Evolutionary conservation across 2,797 vertebrate genomes (phyloP), one percentile per base, ranked within the genome.

Genomic region (Lophura swinhoii): DNA sequence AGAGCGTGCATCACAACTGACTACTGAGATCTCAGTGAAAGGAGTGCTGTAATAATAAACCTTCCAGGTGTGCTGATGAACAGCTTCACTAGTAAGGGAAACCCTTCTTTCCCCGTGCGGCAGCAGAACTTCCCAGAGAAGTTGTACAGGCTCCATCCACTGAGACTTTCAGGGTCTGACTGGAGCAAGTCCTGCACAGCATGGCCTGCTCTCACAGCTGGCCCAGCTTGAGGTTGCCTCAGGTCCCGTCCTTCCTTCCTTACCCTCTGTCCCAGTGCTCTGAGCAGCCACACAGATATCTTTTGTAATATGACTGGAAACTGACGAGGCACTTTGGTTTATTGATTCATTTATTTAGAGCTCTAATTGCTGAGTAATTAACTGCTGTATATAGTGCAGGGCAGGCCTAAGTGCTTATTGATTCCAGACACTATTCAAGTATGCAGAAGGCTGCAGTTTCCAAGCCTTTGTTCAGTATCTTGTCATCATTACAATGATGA

Each of bases 371-470:
- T 3, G 21, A 41, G 28, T 9, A 51, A 20, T 68, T 73, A 77
- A 39, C 4, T 6, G 26, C 48, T 64, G 0, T 9, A 1, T 33
- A 5, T 24, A 67, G 18, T 28, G 35, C 46, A 31, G n/a, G 41
- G 31, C 33, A 37, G 33, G 18, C 23, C 51, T 35, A 4, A 20
- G 41, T 14, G 16, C 31, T 35, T 41, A 1, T 26, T 28, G 29
- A 21, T 48, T 6, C 5, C 14, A 0, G 37, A 12, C 51, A 12
- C 48, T 77, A 2, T 16, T 24, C 0, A 8, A 37, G 5, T 55
- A 0, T 0, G 2, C 3, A 21, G 46, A 17, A 21, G 31, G 33
- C 66, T 33, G 48, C 7, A 0, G 0, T 33, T 76, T n/a, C 33
- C 44, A 20, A 8, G 1, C 23, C 67, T 49, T 41, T 1, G 0